Evolutionary conservation across 2,888 invertebrate genomes (phyloP).

Genomic region (Nysson spinosus): DNA sequence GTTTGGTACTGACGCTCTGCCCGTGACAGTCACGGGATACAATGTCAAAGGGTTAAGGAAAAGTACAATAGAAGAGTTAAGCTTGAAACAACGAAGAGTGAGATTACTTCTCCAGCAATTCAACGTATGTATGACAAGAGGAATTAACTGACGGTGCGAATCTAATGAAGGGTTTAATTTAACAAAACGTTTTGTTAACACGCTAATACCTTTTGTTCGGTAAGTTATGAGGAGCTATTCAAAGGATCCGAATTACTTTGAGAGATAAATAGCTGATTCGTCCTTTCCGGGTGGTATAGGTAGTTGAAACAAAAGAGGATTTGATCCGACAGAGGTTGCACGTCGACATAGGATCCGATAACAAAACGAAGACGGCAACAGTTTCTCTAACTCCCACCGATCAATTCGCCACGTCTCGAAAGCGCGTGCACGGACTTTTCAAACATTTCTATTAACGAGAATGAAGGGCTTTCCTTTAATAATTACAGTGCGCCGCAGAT

Average conservation of each 20-base stretch:
- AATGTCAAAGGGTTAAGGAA: too few species aligned
- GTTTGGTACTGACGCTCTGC: too few species aligned
- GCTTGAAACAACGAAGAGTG: too few species aligned
- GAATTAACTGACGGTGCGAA: background rate
- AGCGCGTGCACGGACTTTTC: background rate
- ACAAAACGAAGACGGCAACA: constrained; percentile 16
- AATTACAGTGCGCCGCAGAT: background rate
- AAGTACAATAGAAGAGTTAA: too few species aligned
- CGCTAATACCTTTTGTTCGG: background rate
- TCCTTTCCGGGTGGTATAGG: background rate
- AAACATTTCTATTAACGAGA: background rate
- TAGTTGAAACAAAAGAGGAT: background rate
- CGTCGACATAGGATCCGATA: constrained; percentile 12
- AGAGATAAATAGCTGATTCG: constrained; percentile 14
- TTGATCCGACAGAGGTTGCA: constrained; percentile 4
- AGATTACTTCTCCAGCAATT: too few species aligned
- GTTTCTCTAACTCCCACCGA: constrained; percentile 2
- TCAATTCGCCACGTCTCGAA: constrained; percentile 1
- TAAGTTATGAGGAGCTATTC: constrained; percentile 4
- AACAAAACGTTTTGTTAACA: background rate
- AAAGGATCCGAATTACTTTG: constrained; percentile 6
- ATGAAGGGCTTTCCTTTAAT: background rate
- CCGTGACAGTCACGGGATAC: too few species aligned
- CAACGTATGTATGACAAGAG: too few species aligned
- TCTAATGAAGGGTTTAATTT: constrained; percentile 5